Evolutionary conservation across 2,797 vertebrate genomes (phyloP).

Genomic region (Uromys caudimaculatus): DNA sequence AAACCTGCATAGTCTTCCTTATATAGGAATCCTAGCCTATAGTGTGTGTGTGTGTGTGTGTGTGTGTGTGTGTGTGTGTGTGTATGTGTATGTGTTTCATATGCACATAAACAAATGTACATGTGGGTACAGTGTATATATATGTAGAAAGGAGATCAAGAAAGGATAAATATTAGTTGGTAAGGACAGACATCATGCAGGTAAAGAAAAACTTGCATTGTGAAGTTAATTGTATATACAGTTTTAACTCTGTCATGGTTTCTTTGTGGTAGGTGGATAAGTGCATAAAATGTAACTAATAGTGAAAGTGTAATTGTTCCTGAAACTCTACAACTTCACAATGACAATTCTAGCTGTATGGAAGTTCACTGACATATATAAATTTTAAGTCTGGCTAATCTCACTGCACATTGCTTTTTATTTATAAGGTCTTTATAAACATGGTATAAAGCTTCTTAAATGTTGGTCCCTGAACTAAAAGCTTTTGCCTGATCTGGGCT

Average conservation of each 20-base stretch:
- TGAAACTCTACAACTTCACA: background rate
- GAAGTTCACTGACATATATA: background rate
- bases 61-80: background rate
- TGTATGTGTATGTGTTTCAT: background rate
- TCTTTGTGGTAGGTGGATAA: background rate
- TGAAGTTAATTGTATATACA: background rate
- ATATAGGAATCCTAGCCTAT: background rate
- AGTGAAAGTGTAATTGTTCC: background rate
- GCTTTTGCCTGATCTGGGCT: background rate
- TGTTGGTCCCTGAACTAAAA: background rate
- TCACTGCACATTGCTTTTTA: background rate
- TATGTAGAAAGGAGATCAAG: background rate
- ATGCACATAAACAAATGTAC: background rate
- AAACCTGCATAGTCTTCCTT: background rate
- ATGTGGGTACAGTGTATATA: background rate
- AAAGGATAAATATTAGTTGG: background rate
- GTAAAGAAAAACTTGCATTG: background rate
- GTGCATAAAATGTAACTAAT: background rate
- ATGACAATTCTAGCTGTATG: background rate
- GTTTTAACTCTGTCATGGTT: background rate
- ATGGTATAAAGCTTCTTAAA: background rate
- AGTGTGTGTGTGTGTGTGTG: too few relatives aligned
- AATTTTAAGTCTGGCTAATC: background rate
- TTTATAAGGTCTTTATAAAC: background rate
- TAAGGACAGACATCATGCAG: background rate